Evolutionary conservation across 2,797 vertebrate genomes (phyloP).

Genomic region (Gymnoscopelus braueri): DNA sequence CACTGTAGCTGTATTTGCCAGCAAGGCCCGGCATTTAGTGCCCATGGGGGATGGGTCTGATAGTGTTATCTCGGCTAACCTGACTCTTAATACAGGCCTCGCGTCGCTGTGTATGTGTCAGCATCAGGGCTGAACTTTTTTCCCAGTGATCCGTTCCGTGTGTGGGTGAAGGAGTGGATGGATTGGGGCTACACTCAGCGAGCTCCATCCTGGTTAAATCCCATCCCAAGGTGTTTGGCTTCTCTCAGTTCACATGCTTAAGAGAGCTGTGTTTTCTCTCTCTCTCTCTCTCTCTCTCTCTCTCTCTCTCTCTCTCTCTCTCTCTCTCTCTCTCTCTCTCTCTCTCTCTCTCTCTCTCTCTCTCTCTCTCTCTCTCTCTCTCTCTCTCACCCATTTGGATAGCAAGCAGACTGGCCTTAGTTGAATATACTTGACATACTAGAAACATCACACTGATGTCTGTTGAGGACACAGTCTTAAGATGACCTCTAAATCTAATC

Average conservation of each 20-base stretch:
- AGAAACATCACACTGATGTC: slow-evolving; percentile 70
- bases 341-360: slow-evolving; percentile 1
- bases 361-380: slow-evolving; percentile 18
- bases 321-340: slow-evolving; percentile 35
- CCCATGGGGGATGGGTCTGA: slow-evolving; percentile 80
- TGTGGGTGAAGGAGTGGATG: slow-evolving; percentile 56
- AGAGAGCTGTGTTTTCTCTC: slow-evolving; percentile 30
- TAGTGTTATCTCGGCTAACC: slow-evolving; percentile 86
- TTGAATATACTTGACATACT: slow-evolving; percentile 71
- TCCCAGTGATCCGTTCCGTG: slow-evolving; percentile 73
- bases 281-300: slow-evolving; percentile 22
- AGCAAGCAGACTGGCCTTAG: slow-evolving; percentile 59
- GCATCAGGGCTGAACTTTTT: slow-evolving; percentile 78
- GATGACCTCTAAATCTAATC: slow-evolving; percentile 84
- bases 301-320: slow-evolving; percentile 21
- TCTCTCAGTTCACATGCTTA: slow-evolving; percentile 58
- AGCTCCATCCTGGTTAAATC: slow-evolving; percentile 80
- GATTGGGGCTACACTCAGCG: slow-evolving; percentile 64
- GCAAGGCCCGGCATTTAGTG: slow-evolving; percentile 74
- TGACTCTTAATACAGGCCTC: slow-evolving; percentile 83
- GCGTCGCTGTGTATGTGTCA: slow-evolving; percentile 79
- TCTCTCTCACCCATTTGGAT: slow-evolving; percentile 63
- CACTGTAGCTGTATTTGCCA: slow-evolving; percentile 81
- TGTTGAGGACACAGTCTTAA: slow-evolving; percentile 72
- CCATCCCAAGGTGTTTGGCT: slow-evolving; percentile 81